A percentile compares a stretch with the other conserved stretches of the same genome.
phyloP scores from a whole-genome alignment of 2,888 invertebrate species.

The Lochmaea crataegi region DNA sequence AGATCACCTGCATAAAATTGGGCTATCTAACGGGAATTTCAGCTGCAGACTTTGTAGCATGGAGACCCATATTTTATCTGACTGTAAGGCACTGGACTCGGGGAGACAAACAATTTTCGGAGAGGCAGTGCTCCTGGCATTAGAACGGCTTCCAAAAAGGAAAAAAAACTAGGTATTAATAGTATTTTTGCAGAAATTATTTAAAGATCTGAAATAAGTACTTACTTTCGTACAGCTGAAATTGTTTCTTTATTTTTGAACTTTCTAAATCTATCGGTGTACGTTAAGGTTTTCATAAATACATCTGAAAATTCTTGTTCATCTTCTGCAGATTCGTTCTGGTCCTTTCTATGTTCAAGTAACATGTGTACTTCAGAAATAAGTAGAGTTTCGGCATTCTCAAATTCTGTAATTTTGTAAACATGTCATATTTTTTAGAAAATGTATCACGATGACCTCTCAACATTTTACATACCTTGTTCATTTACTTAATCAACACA shows the following conservation, averaged over 20 bases:
- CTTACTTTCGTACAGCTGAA: slow-evolving; percentile 91
- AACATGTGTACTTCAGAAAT: slow-evolving; percentile 97
- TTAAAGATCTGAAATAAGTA: slow-evolving; percentile 38
- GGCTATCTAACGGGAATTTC: no score
- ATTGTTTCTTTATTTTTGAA: slow-evolving; percentile 99
- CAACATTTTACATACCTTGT: slow-evolving; percentile 8
- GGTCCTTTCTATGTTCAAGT: slow-evolving; percentile 95
- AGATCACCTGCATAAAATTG: no score
- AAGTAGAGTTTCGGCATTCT: slow-evolving; percentile 96
- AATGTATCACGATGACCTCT: slow-evolving; percentile 10
- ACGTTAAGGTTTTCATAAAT: slow-evolving; percentile 96
- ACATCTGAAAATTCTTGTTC: slow-evolving; percentile 99
- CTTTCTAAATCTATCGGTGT: slow-evolving; percentile 95
- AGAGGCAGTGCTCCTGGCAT: no score
- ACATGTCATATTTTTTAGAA: slow-evolving; percentile 34
- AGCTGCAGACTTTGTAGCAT: no score
- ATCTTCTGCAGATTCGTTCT: slow-evolving; percentile 98
- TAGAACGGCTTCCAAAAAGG: no score
- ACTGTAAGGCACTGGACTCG: no score
- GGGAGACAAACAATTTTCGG: no score
- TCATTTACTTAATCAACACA: not conserved
- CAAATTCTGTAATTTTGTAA: slow-evolving; percentile 81
- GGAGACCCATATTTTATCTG: no score
- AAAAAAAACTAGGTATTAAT: no score
- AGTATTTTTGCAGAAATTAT: no score